Evolutionary conservation across 2,888 invertebrate species (phyloP), one percentile per base, ranked within the genome.

Genomic region (Cantharis rustica): DNA sequence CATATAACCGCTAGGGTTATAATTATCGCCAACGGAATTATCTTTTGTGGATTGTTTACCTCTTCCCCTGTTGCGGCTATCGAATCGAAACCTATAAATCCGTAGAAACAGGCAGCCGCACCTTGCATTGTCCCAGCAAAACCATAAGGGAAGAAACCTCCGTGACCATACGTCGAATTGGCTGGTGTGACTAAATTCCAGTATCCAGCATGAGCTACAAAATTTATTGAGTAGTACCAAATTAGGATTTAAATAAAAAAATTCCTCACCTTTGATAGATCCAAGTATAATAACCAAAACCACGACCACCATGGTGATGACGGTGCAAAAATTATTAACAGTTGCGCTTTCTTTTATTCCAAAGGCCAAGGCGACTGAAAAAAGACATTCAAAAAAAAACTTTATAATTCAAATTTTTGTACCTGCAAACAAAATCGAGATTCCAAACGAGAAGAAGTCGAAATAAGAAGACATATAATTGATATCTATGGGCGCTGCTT

Each of bases 11-110:
- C 89, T 76, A 98, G 89, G 0, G 97, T 96, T 0, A 92, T 89
- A 15, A 96, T 93, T 79, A 98, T 96, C 1, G 96, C 93, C 81
- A 97, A 91, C 0, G 98, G 98, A 79, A 98, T 96, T 3, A 94
- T 92, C 88, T 92, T 93, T 88, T 95, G 94, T 0, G 98, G 97
- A 83, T 95, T 93, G 76, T 92, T 92, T 0, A 95, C 97, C 88
- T 98, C 98, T 87, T 98, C 98, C 7, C 97, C 95, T n/a, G 95
- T 94, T 0, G 95, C 95, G n/a, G 95, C 95, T 75, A 95, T 96
- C 85, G 95, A 95, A 89, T 98, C 98, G 88, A 98, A 98, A 0
- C 97, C 97, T 76, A 98, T 95, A 85, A 97, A 98, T 5, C 96
- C 96, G 86, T 97, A 98, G 89, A 98, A 98, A 86, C 95, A 96